phyloP scores from a whole-genome alignment of 2,888 invertebrate species.

The Thymelicus lineola region DNA sequence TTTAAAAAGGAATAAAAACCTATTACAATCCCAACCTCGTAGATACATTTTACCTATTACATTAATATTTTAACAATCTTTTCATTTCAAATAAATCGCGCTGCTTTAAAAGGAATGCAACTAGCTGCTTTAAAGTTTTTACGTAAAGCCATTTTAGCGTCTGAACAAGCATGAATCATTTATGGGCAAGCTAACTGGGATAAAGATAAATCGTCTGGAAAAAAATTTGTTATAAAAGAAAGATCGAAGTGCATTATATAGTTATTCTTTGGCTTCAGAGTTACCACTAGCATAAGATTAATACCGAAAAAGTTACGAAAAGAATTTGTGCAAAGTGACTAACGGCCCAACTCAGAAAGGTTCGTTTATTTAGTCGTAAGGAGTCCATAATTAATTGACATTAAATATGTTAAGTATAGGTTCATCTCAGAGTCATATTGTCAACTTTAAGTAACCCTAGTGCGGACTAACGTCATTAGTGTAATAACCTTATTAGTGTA shows the following conservation, averaged over 20 bases:
- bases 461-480: no score
- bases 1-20: no score
- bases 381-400: no score
- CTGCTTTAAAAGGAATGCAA: constrained; percentile 18
- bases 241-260: constrained; percentile 1
- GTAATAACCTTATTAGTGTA: no score
- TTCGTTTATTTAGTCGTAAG: no score
- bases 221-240: constrained; percentile 13
- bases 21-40: background rate
- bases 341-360: no score
- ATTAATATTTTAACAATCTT: background rate
- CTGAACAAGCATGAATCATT: constrained; percentile 61
- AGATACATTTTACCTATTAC: background rate
- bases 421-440: no score
- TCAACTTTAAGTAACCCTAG: no score
- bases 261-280: background rate
- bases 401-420: no score
- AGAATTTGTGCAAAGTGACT: no score
- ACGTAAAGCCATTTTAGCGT: constrained; percentile 38
- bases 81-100: constrained; percentile 13
- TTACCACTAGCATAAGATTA: background rate
- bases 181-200: constrained; percentile 56
- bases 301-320: background rate
- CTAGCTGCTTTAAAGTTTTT: constrained; percentile 24
- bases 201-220: constrained; percentile 44